These are phyloP conservation scores for Sarcophaga carnaria DNA, from an alignment of 2,888 invertebrate genomes.

Conservation along the genomic window DNA sequence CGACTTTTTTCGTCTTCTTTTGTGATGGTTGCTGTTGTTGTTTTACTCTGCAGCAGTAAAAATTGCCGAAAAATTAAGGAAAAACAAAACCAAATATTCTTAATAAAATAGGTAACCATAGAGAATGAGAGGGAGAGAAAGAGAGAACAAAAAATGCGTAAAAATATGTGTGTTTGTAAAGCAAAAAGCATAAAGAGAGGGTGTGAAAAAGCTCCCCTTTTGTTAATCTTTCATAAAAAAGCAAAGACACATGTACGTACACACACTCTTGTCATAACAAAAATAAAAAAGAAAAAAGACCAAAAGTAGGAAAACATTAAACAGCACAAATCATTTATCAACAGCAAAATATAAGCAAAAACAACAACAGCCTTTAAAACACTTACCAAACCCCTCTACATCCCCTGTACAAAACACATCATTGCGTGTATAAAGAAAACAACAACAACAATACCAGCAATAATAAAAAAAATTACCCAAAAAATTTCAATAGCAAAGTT, in stretches of 20 bases:
- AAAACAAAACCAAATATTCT: neutral
- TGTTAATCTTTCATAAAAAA: no score
- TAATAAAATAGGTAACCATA: neutral
- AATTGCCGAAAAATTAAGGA: neutral
- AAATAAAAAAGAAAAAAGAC: constrained; percentile 39
- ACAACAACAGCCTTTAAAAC: constrained; percentile 8
- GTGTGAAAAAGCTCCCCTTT: neutral
- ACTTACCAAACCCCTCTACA: constrained; percentile 2
- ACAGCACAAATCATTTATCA: constrained; percentile 39
- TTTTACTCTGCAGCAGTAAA: neutral
- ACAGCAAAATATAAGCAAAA: constrained; percentile 28
- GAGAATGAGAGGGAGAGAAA: neutral
- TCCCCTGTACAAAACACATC: constrained; percentile 7
- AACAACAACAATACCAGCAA: constrained; percentile 40
- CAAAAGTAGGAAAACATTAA: constrained; percentile 27
- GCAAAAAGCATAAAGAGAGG: constrained; percentile 7
- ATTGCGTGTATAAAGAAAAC: neutral
- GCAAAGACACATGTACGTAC: no score
- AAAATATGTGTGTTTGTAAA: neutral
- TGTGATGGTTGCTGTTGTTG: neutral
- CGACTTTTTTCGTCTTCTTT: neutral
- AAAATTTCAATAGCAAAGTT: constrained; percentile 78
- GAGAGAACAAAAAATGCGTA: neutral
- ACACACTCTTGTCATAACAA: neutral
- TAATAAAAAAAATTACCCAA: constrained; percentile 35